These are phyloP conservation scores for Benitochromis conjunctus DNA, from an alignment of 2,113 vertebrate species.

Conservation along the genomic window DNA sequence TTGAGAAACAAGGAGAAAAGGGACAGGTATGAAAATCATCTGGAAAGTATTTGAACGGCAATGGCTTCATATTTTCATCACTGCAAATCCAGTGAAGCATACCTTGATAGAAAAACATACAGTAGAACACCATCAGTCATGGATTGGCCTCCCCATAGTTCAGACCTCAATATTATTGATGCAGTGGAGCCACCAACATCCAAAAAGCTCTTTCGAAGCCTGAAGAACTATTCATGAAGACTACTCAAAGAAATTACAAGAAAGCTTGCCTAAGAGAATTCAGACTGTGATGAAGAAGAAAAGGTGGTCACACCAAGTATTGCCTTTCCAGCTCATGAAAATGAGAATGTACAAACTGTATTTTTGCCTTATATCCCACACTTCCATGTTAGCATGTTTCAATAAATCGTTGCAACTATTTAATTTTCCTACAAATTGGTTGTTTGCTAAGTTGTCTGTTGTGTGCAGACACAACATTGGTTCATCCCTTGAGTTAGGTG, in stretches of 20 bases:
- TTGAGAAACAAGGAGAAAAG: neutral
- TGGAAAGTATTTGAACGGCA: neutral
- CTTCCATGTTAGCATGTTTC: neutral
- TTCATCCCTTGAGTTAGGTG: neutral
- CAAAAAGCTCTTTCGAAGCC: neutral
- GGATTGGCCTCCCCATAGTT: neutral
- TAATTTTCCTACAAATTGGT: neutral
- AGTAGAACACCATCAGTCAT: neutral
- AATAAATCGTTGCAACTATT: neutral
- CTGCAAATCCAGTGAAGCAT: neutral
- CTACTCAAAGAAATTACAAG: no score
- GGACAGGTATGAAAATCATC: neutral
- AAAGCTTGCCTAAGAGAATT: neutral
- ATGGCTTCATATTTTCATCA: neutral
- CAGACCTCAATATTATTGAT: neutral
- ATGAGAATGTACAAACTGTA: neutral
- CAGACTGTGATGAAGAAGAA: no score
- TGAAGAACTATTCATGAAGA: no score
- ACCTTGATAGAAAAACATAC: neutral
- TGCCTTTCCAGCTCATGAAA: neutral
- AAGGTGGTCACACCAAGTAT: neutral
- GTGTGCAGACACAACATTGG: neutral
- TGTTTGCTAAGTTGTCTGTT: neutral
- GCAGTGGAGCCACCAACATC: neutral
- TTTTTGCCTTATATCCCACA: neutral